phyloP scores from a whole-genome alignment of 2,113 vertebrate genomes.

The Rhombomys opimus region DNA sequence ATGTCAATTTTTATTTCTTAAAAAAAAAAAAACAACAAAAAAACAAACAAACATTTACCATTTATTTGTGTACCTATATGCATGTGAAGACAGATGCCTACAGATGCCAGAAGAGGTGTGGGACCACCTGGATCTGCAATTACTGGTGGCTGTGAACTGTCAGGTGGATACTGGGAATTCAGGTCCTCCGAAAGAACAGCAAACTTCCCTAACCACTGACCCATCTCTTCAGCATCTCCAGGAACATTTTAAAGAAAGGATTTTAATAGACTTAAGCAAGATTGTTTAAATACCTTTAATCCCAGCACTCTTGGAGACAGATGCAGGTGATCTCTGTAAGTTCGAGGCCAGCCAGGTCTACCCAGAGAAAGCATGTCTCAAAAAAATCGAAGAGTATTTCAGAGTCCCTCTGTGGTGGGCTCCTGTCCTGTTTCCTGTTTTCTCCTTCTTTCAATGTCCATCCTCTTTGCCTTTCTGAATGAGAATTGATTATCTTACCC shows the following conservation, averaged over 20 bases:
- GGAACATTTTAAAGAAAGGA: not conserved
- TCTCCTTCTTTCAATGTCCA: too few species aligned
- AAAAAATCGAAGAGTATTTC: too few species aligned
- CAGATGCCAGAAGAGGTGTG: not conserved
- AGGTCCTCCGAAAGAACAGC: not conserved
- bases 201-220: not conserved
- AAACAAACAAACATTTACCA: too few species aligned
- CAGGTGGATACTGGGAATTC: not conserved
- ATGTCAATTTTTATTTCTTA: not conserved
- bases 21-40: too few species aligned
- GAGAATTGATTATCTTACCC: too few species aligned
- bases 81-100: not conserved
- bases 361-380: not conserved
- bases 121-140: not conserved
- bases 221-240: not conserved
- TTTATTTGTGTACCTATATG: not conserved
- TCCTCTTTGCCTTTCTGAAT: too few species aligned
- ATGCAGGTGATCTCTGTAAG: not conserved
- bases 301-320: not conserved
- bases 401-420: too few species aligned
- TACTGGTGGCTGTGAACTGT: not conserved
- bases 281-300: not conserved
- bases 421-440: too few species aligned
- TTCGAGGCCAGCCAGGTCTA: not conserved
- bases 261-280: not conserved